Percentiles rank a stretch among this genome's conserved stretches.
These are phyloP conservation scores for Eurytoma californica DNA, from an alignment of 2,888 invertebrate genomes.

Conservation along the genomic window DNA sequence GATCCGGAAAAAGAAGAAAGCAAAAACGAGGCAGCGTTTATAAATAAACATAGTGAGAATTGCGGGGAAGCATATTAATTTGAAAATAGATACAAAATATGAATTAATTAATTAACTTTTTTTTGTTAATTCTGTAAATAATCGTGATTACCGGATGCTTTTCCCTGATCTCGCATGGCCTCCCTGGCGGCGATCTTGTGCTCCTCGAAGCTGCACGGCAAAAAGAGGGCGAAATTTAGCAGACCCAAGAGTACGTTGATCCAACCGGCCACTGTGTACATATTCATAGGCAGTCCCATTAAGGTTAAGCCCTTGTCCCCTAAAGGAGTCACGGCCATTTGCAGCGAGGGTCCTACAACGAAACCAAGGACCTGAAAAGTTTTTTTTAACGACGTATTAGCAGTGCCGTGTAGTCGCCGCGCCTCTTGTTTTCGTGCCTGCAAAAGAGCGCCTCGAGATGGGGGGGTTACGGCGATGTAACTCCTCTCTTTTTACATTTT, in stretches of 20 bases:
- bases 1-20: not conserved
- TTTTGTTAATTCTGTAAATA: constrained; percentile 31
- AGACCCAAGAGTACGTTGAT: constrained; percentile 86
- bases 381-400: constrained; percentile 6
- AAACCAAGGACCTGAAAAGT: constrained; percentile 83
- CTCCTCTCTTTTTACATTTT: too few species aligned
- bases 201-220: constrained; percentile 86
- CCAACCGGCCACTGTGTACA: constrained; percentile 93
- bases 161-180: constrained; percentile 85
- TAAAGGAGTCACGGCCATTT: constrained; percentile 87
- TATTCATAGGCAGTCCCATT: constrained; percentile 82
- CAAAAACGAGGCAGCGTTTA: constrained; percentile 12
- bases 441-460: too few species aligned
- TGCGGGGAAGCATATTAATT: too few species aligned
- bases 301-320: constrained; percentile 81
- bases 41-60: not conserved
- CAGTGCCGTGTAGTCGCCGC: not conserved
- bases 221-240: constrained; percentile 83
- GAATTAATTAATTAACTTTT: too few species aligned
- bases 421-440: not conserved
- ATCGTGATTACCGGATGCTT: constrained; percentile 77
- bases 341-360: constrained; percentile 89
- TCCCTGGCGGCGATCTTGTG: constrained; percentile 86
- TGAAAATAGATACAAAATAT: too few species aligned
- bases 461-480: too few species aligned